Base-by-base conservation (phyloP, 1,140 invertebrate genomes). In the Spodoptera frugiperda region DNA sequence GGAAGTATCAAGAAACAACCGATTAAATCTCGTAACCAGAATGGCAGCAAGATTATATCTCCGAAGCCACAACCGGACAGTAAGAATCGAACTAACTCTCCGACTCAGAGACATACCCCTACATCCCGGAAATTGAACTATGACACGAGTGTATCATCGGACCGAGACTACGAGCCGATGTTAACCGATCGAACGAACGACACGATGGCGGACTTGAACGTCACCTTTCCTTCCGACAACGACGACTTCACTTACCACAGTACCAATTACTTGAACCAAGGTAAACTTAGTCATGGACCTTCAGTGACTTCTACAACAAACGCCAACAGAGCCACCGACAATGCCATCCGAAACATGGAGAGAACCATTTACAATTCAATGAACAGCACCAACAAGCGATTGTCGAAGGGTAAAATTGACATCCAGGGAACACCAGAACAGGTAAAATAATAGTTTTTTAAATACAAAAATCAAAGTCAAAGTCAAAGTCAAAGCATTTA, bases 191-290 rank as follows among this genome's bases (percentile, higher is more conserved):
- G 93, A 85, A 94, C 93, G 76, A 94, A 89, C 80, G 93, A 94
- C 61, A 94, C 94, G 0, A 85, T 94, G 84, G 94, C 93, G 1
- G 94, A 94, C 81, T 74, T 94, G 3, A 94, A 94, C 51, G 91
- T 93, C 0, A 92, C 93, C 0, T 94, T 94, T 76, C 85, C 92
- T 33, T 90, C 92, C 0, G 94, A 94, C 61, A 78, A 87, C 12
- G 91, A 86, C 17, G 89, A 91, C 44, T 54, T 21, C 12, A 49
- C 11, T 15, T 17, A 54, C 5, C n/a, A 73, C 14, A 65, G 21
- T 70, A 74, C 59, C 10, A 77, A 76, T 33, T 8, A 74, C 6
- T 71, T 51, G 46, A 76, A 68, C 39, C 65, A 82, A 33, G 53
- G 39, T n/a, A 65, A 65, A 21, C 17, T 48, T 11, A 21, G 14